These are phyloP conservation scores for Triplophysa siluroides DNA, from an alignment of 2,113 vertebrate genomes.

Conservation along the genomic window DNA sequence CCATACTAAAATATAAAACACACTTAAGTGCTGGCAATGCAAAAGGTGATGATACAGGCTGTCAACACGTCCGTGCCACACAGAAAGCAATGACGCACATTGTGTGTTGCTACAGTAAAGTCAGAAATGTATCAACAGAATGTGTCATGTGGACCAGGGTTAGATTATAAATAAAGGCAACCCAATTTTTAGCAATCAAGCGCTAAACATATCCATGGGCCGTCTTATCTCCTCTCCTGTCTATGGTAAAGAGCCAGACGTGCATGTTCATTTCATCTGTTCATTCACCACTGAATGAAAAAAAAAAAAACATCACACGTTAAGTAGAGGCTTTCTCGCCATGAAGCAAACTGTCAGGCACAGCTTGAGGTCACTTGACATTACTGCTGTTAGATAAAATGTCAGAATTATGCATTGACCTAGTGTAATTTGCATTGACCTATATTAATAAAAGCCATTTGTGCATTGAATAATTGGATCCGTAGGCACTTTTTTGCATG, in stretches of 20 bases:
- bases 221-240: neutral
- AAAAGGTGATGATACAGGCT: neutral
- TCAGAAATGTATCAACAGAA: neutral
- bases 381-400: neutral
- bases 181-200: neutral
- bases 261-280: neutral
- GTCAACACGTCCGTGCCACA: neutral
- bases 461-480: neutral
- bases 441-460: neutral
- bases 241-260: neutral
- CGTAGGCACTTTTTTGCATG: neutral
- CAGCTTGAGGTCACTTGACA: constrained; percentile 6
- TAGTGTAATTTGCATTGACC: neutral
- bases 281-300: neutral
- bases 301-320: neutral
- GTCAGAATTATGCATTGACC: neutral
- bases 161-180: constrained; percentile 10
- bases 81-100: neutral
- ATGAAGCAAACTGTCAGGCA: neutral
- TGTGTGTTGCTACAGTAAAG: neutral
- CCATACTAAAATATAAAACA: neutral
- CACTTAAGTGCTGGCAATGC: neutral
- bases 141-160: neutral
- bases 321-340: neutral
- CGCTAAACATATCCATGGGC: neutral